phyloP scores from a whole-genome alignment of 2,888 invertebrate species.

The Exephanes ischioxanthus region DNA sequence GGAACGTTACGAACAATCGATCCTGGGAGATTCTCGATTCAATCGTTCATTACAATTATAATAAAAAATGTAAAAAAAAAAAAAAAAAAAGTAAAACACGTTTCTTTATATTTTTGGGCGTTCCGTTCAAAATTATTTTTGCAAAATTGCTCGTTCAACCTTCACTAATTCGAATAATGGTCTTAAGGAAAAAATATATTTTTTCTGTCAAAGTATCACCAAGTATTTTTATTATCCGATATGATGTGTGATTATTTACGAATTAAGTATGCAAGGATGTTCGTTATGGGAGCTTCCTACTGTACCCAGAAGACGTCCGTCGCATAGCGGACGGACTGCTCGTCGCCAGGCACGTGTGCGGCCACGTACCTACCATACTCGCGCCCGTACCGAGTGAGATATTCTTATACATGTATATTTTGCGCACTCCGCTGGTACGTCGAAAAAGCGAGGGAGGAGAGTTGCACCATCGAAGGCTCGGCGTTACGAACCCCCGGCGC shows the following conservation, averaged over 20 bases:
- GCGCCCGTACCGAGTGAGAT: constrained; percentile 19
- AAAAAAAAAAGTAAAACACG: no score
- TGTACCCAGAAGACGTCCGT: constrained; percentile 39
- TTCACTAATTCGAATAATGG: no score
- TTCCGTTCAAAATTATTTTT: neutral
- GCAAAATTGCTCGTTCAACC: neutral
- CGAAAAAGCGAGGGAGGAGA: constrained; percentile 39
- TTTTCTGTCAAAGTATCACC: no score
- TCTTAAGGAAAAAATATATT: no score
- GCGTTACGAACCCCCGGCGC: constrained; percentile 52
- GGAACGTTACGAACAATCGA: no score
- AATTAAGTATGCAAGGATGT: neutral
- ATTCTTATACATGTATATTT: constrained; percentile 24
- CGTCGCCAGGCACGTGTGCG: constrained; percentile 74
- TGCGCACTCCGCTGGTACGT: constrained; percentile 35
- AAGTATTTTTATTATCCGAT: no score
- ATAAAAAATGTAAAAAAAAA: no score
- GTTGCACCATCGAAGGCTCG: constrained; percentile 62
- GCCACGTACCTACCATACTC: constrained; percentile 30
- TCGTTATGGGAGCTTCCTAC: neutral
- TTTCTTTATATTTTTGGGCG: no score
- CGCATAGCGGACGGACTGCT: constrained; percentile 40
- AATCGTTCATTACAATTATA: no score
- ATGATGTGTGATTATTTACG: no score
- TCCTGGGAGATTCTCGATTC: no score